Percentiles rank a stretch among this genome's conserved stretches.
phyloP scores from a whole-genome alignment of 2,113 vertebrate genomes.

The Saguinus midas region DNA sequence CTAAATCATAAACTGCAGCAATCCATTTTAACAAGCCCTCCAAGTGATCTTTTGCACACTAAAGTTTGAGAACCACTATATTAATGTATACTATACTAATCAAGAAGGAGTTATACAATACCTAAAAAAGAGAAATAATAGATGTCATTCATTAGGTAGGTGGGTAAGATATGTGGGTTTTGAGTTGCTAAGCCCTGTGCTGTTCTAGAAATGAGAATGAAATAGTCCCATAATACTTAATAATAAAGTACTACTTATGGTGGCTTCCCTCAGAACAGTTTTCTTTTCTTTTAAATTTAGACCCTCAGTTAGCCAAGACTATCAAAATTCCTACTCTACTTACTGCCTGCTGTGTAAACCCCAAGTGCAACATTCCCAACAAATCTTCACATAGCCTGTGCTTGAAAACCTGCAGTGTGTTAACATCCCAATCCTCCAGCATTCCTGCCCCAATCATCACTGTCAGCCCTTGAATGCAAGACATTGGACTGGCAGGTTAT shows the following conservation, averaged over 20 bases:
- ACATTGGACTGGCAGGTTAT: neutral
- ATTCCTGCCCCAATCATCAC: neutral
- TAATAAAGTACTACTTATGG: neutral
- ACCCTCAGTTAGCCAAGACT: neutral
- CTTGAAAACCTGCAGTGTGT: neutral
- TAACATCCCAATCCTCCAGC: neutral
- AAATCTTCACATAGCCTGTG: neutral
- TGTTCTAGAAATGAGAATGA: neutral
- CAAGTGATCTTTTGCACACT: neutral
- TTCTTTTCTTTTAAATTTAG: slow-evolving; percentile 13
- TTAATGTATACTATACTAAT: neutral
- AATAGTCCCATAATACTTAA: neutral
- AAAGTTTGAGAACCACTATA: neutral
- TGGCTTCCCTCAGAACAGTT: neutral
- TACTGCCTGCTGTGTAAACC: neutral
- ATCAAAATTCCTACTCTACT: neutral
- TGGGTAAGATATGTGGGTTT: neutral
- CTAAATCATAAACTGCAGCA: slow-evolving; percentile 1
- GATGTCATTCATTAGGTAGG: neutral
- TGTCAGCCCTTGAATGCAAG: neutral
- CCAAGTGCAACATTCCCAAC: neutral
- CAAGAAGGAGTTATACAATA: neutral
- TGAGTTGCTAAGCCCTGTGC: neutral
- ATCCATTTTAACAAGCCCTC: neutral
- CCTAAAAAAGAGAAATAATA: neutral